These are phyloP conservation scores for Drosophila mojavensis DNA, from an alignment of 1,140 invertebrate genomes.

Conservation along the genomic window DNA sequence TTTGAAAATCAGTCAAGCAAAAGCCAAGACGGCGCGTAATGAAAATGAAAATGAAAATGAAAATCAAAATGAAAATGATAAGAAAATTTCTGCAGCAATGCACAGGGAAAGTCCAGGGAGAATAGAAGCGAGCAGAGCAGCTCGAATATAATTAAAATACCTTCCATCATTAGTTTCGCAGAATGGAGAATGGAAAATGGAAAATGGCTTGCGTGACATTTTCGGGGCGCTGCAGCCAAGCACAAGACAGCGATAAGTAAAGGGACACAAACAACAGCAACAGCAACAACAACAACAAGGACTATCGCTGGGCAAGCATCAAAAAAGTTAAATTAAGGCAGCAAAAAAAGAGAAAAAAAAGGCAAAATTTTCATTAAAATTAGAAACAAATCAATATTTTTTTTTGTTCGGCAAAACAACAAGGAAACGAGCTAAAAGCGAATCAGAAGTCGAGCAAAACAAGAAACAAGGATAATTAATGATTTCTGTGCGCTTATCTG, in stretches of 20 bases:
- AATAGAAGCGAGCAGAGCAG: constrained; percentile 17
- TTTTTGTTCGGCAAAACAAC: constrained; percentile 34
- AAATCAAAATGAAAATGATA: constrained; percentile 83
- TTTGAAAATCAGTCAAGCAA: constrained; percentile 77
- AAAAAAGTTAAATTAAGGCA: constrained; percentile 81
- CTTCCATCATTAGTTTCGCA: constrained; percentile 78
- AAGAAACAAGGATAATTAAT: constrained; percentile 84
- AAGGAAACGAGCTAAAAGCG: constrained; percentile 23
- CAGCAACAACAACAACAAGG: constrained; percentile 35
- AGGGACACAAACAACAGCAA: constrained; percentile 39
- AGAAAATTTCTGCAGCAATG: constrained; percentile 82
- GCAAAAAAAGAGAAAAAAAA: constrained; percentile 40
- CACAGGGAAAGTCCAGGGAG: constrained; percentile 49
- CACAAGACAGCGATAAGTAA: constrained; percentile 77
- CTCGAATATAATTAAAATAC: constrained; percentile 81
- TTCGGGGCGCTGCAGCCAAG: constrained; percentile 69
- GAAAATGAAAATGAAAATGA: constrained; percentile 83
- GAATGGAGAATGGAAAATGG: constrained; percentile 49
- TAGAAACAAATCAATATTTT: constrained; percentile 83
- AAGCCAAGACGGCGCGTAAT: constrained; percentile 75
- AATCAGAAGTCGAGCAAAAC: constrained; percentile 80
- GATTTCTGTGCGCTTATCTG: constrained; percentile 80
- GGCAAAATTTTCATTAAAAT: constrained; percentile 80
- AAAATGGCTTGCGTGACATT: constrained; percentile 73
- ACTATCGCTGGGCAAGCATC: constrained; percentile 70